Percentiles rank a stretch among this genome's conserved stretches.
Conservation (phyloP, 1,140 invertebrate genomes). For the Drosophila pseudoananassae region DNA sequence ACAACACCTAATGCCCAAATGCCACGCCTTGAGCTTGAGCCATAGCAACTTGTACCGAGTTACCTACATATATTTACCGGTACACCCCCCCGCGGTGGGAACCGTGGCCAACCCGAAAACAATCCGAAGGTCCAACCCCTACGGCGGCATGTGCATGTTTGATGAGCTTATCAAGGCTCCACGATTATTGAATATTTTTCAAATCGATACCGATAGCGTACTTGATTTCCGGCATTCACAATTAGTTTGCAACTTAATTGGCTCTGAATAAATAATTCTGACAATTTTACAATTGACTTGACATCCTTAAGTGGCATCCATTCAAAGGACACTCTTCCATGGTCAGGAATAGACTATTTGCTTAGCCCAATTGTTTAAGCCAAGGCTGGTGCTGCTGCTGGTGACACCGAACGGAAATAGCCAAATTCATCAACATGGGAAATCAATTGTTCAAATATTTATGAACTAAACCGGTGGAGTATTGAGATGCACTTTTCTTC, state of each 20-base stretch:
- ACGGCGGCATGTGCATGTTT: slow-evolving; percentile 61
- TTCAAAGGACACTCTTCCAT: slow-evolving; percentile 37
- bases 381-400: slow-evolving; percentile 3
- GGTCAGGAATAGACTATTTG: slow-evolving; percentile 16
- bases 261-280: slow-evolving; percentile 66
- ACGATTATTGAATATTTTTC: slow-evolving; percentile 70
- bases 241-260: slow-evolving; percentile 69
- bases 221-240: slow-evolving; percentile 57
- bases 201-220: slow-evolving; percentile 55
- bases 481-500: slow-evolving; percentile 33
- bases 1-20: slow-evolving; percentile 63
- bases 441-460: slow-evolving; percentile 50
- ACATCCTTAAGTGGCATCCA: slow-evolving; percentile 27
- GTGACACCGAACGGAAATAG: slow-evolving; percentile 11
- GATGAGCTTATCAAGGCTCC: slow-evolving; percentile 75
- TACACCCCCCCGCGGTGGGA: background rate
- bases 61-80: slow-evolving; percentile 19
- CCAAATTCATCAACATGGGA: slow-evolving; percentile 26
- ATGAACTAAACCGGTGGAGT: slow-evolving; percentile 8
- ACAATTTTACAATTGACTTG: slow-evolving; percentile 44
- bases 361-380: slow-evolving; percentile 15
- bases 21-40: slow-evolving; percentile 73
- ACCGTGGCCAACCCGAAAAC: slow-evolving; percentile 10
- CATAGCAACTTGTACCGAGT: slow-evolving; percentile 45
- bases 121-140: slow-evolving; percentile 20